Evolutionary conservation across 2,888 invertebrate species (phyloP).

Genomic region (Drosophila helvetica): DNA sequence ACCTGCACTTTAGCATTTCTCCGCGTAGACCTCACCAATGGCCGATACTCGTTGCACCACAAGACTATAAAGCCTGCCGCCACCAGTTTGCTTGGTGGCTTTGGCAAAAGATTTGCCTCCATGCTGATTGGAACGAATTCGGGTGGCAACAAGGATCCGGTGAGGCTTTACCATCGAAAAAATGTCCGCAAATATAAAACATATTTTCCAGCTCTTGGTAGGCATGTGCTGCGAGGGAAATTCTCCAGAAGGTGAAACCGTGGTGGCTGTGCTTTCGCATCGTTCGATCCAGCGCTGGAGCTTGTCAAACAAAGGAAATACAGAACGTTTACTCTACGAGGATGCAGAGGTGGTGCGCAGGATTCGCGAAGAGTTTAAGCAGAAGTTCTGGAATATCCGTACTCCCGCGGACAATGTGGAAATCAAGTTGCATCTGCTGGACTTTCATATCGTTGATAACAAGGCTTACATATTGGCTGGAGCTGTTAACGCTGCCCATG

Average conservation of each 20-base stretch:
- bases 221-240: constrained; percentile 86
- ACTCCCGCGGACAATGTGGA: constrained; percentile 85
- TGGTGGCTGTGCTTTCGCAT: constrained; percentile 90
- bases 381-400: constrained; percentile 87
- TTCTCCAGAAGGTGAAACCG: constrained; percentile 84
- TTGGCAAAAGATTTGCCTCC: constrained; percentile 87
- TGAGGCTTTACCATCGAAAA: constrained; percentile 32
- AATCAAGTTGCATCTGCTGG: constrained; percentile 89
- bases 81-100: constrained; percentile 94
- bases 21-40: constrained; percentile 86
- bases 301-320: constrained; percentile 86
- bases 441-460: constrained; percentile 89
- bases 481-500: constrained; percentile 87
- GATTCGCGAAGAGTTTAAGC: constrained; percentile 89
- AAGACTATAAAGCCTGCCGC: constrained; percentile 89
- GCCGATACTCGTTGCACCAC: constrained; percentile 88
- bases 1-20: constrained; percentile 93
- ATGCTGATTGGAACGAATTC: constrained; percentile 83
- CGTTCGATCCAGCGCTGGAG: constrained; percentile 93
- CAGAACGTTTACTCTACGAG: constrained; percentile 90
- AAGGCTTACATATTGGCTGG: constrained; percentile 90
- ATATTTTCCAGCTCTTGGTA: constrained; percentile 85
- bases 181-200: neutral
- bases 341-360: constrained; percentile 88
- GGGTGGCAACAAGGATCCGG: constrained; percentile 82